Evolutionary conservation across 2,888 invertebrate species (phyloP).

Genomic region (Sinopyrophorus schimmeli): DNA sequence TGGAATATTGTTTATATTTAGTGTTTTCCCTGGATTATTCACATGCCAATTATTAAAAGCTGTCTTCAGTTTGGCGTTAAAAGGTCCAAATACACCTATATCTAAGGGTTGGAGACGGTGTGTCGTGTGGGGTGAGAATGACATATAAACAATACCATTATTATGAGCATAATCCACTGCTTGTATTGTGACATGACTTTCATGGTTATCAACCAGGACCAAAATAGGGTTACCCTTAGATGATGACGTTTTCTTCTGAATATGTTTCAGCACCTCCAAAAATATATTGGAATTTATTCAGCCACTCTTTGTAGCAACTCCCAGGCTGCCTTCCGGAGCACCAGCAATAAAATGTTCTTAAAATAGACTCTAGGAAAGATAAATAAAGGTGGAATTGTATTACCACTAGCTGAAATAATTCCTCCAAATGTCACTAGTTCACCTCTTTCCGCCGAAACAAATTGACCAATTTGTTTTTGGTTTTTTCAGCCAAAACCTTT

Average conservation of each 20-base stretch:
- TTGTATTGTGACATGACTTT: slow-evolving; percentile 31
- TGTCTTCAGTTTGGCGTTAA: slow-evolving; percentile 3
- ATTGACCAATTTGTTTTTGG: slow-evolving; percentile 34
- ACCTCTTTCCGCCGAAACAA: slow-evolving; percentile 38
- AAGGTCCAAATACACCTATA: slow-evolving; percentile 3
- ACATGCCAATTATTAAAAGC: slow-evolving; percentile 1
- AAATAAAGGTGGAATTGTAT: slow-evolving; percentile 38
- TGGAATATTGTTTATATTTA: not conserved
- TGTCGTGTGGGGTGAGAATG: slow-evolving; percentile 36
- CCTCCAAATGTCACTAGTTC: slow-evolving; percentile 37
- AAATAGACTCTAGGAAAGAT: slow-evolving; percentile 39
- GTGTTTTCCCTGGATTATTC: not conserved
- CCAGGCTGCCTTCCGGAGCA: slow-evolving; percentile 33
- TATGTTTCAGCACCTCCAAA: slow-evolving; percentile 32
- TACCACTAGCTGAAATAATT: slow-evolving; percentile 38
- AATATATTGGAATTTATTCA: slow-evolving; percentile 38
- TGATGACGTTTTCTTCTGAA: slow-evolving; percentile 29
- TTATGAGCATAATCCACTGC: slow-evolving; percentile 33
- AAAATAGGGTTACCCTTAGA: slow-evolving; percentile 32
- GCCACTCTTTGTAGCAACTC: slow-evolving; percentile 31
- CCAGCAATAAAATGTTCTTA: slow-evolving; percentile 32
- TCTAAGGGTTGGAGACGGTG: slow-evolving; percentile 7
- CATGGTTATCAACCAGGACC: slow-evolving; percentile 39
- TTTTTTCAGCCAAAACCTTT: slow-evolving; percentile 34
- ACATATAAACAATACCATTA: slow-evolving; percentile 40